Base-by-base conservation (phyloP, 2,113 vertebrate species). In the Symphodus melops region DNA sequence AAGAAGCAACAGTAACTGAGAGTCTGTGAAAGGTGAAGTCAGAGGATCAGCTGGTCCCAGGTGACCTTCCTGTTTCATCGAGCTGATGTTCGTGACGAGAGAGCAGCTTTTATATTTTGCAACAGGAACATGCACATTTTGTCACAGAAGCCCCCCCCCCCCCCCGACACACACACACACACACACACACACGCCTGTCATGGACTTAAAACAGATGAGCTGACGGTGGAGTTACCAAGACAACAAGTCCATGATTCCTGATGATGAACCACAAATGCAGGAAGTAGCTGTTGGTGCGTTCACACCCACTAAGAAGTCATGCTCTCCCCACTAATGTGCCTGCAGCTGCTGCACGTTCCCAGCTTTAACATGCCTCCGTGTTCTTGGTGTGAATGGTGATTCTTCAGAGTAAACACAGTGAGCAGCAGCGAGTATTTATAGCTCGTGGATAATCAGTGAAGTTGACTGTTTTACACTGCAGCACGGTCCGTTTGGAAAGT, bases 161-260 rank as follows among this genome's bases (percentile, higher is more conserved):
- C 28, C 28, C 75, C 83, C 79, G n/a, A n/a, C n/a, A n/a, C n/a
- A n/a, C n/a, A n/a, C n/a, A n/a, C n/a, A n/a, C n/a, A n/a, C n/a
- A n/a, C n/a, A n/a, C n/a, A n/a, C n/a, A n/a, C n/a, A n/a, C n/a
- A n/a, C n/a, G n/a, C 41, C 21, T 84, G 71, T 74, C 72, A 64
- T 56, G 1, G 63, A 65, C 73, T 49, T 20, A 37, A 41, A 63
- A 57, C 71, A 79, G 79, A 68, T 79, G 71, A 57, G 77, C 74
- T 39, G 77, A 64, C 20, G 3, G 33, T 44, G 59, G 72, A 62
- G 90, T 93, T 92, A 84, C 89, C 83, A 85, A 76, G 89, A 83
- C 87, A 88, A 93, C 87, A 55, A 67, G 74, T 75, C 52, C 73
- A 53, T 72, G 52, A 71, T 87, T 65, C 28, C 67, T 68, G 76